Evolutionary conservation across 2,888 invertebrate species (phyloP), one percentile per base, ranked within the genome.

Genomic region (Nemotelus pantherinus): DNA sequence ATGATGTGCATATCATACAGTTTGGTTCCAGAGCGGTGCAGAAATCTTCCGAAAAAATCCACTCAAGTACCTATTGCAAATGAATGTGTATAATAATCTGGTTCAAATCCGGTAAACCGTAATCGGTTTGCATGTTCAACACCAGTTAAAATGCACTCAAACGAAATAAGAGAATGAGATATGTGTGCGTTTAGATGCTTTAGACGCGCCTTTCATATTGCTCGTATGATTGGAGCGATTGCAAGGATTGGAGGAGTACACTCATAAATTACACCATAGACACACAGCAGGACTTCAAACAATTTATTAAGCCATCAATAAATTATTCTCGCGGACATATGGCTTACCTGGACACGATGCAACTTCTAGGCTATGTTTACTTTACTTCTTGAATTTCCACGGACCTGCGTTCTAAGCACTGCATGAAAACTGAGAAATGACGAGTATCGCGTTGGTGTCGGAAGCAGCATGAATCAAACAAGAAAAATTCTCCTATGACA

Each of bases 291-390:
- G 82, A 78, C 80, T 76, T 79, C 81, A 81, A 79, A 81, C 81
- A 82, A 82, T 81, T 82, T 82, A 82, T 82, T 81, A 82, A 82
- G 81, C 79, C 81, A 81, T 81, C 82, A 81, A 82, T 82, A 81
- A 82, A 81, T 81, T 81, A 80, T 81, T 50, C 79, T 80, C 57
- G 80, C 47, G 63, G 64, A 65, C 65, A 47, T 41, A 60, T 72
- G 76, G 65, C 65, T 64, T 76, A 65, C 76, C 55, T 65, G 55
- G 44, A 44, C 65, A 53, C 25, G 57, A 45, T 43, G 57, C 72
- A n/a, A 72, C 47, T 72, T 58, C 43, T 53, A 65, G 50, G 76
- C 74, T 25, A 60, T 60, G 48, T 76, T 76, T 65, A 65, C 76
- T 53, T 76, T 65, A 65, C 76, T 53, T 76, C 76, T 65, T 76